Evolutionary conservation across 2,888 invertebrate species (phyloP), one percentile per base, ranked within the genome.

Genomic region (Brachyptera risi): DNA sequence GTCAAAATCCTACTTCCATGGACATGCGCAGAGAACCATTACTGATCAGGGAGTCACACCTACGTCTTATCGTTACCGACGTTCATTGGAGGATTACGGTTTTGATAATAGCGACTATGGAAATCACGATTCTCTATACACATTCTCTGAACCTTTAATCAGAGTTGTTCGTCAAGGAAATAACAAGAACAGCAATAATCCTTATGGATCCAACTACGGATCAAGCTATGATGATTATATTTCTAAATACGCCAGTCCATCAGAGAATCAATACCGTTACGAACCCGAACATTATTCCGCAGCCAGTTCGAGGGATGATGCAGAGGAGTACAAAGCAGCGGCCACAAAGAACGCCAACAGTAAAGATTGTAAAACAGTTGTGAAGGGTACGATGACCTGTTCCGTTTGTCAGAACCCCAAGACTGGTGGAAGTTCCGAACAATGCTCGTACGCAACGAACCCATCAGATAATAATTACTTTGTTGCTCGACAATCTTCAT

Each of bases 391-490:
- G 5, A 70, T 70, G 70, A 70, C 69, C 4, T 71, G 71, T 56
- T 69, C 82, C 65, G 79, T 88, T 1, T 92, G 92, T 70, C 84
- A 86, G 68, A 85, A 90, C 70, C 81, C 85, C 1, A 84, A 86
- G 71, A 86, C 85, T 1, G 88, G 88, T 49, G 88, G 86, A 26
- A 84, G 86, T 63, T 90, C 84, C 65, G 90, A 92, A 72, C 86
- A 86, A 13, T 92, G 92, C 71, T 86, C 88, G 0, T 92, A 90
- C 73, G 85, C 86, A 11, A 84, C 86, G 1, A 83, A 85, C 65
- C 88, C 88, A 0, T 68, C 69, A 17, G 60, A 67, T 27, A 67
- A 68, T 13, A 66, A 65, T 17, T 71, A 69, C 58, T 71, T 69
- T 65, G 68, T 68, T 24, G 69, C 70, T 4, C 61, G 60, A 7